phyloP scores from a whole-genome alignment of 2,888 invertebrate genomes.

The Drosophila ochracea region DNA sequence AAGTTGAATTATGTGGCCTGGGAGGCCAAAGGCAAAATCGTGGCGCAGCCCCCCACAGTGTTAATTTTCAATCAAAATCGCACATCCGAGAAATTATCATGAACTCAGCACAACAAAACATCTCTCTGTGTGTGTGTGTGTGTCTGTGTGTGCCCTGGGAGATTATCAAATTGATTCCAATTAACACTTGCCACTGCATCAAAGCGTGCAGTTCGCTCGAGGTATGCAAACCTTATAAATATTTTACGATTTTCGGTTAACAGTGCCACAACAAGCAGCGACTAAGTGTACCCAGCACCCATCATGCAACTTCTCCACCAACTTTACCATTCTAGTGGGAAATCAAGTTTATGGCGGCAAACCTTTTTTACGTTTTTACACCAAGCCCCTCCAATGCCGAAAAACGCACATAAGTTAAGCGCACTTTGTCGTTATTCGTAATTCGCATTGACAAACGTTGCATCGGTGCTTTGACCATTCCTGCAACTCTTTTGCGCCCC shows the following conservation, averaged over 20 bases:
- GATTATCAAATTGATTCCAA: conserved; percentile 85
- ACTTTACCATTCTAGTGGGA: conserved; percentile 20
- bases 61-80: conserved; percentile 83
- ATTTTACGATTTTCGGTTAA: conserved; percentile 75
- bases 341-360: conserved; percentile 70
- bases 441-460: conserved; percentile 83
- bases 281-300: conserved; percentile 18
- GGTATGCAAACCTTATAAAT: conserved; percentile 73
- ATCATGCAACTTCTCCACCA: neutral
- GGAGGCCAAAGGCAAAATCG: conserved; percentile 34
- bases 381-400: conserved; percentile 23
- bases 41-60: conserved; percentile 81
- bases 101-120: conserved; percentile 69
- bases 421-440: conserved; percentile 81
- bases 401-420: conserved; percentile 75
- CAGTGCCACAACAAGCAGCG: conserved; percentile 60
- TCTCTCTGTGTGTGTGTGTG: conserved; percentile 26
- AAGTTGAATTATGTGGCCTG: conserved; percentile 79
- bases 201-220: conserved; percentile 44
- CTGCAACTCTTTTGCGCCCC: neutral
- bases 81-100: conserved; percentile 82
- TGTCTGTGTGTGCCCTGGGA: conserved; percentile 49
- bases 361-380: conserved; percentile 50
- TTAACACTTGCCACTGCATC: conserved; percentile 85
- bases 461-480: conserved; percentile 38